phyloP scores from a whole-genome alignment of 64 coral and sea anemone genomes.

The Exaiptasia diaphana region DNA sequence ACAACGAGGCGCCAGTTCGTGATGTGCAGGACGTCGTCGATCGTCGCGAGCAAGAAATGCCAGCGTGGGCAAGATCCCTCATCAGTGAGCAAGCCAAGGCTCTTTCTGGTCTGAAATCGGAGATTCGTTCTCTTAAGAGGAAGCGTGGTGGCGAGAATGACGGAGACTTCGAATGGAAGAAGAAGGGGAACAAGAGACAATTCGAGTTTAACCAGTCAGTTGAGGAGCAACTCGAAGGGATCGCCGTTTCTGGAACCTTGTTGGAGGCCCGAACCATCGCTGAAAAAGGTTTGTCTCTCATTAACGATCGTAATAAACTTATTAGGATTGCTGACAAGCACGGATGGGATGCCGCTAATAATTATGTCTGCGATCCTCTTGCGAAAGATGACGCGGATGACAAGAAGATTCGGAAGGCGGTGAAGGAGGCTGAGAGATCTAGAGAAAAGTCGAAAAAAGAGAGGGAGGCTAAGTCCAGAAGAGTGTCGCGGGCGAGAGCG shows the following conservation, averaged over 20 bases:
- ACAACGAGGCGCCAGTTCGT: too few relatives aligned
- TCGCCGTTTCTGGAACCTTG: background rate
- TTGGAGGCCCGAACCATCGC: background rate
- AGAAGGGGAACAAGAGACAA: conserved; percentile 11
- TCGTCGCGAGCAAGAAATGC: background rate
- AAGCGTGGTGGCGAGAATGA: background rate
- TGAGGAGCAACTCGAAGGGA: background rate
- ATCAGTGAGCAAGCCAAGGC: background rate
- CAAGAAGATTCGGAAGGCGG: conserved; percentile 7
- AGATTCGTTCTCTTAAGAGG: background rate
- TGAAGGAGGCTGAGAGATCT: conserved; percentile 7
- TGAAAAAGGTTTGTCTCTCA: conserved; percentile 14
- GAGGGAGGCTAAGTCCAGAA: background rate
- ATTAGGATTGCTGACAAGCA: conserved; percentile 15
- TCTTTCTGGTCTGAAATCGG: background rate
- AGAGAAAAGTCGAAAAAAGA: conserved; percentile 4
- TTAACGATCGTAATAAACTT: conserved; percentile 12
- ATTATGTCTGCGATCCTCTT: conserved; percentile 9
- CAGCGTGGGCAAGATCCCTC: background rate
- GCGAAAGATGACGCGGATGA: conserved; percentile 13
- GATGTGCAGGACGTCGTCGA: background rate
- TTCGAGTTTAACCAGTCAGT: background rate
- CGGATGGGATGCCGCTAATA: conserved; percentile 22
- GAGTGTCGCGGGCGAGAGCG: background rate
- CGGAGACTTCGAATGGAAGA: background rate